Conservation (phyloP, 2,113 vertebrate species). For the Prietella phreatophila region DNA sequence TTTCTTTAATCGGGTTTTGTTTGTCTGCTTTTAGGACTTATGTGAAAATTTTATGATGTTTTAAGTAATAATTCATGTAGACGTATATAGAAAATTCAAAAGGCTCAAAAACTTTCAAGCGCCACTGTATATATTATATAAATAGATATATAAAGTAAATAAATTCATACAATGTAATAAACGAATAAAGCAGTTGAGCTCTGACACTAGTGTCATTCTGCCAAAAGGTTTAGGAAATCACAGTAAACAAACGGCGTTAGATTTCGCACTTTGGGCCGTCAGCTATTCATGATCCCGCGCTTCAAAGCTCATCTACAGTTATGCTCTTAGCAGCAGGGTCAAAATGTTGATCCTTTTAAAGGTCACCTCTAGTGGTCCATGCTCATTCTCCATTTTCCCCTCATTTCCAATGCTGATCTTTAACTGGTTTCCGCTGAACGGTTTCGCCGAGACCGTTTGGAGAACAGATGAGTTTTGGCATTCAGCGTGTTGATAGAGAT, state of each 20-base stretch:
- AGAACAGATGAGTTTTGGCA: not conserved
- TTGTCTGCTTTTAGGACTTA: no score
- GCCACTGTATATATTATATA: no score
- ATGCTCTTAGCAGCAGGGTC: not conserved
- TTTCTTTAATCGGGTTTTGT: no score
- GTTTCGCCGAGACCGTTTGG: not conserved
- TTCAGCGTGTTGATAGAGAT: not conserved
- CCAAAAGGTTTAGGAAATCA: not conserved
- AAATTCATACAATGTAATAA: no score
- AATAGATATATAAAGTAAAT: no score
- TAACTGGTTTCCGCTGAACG: not conserved
- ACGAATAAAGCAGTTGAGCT: not conserved
- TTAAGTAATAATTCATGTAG: no score
- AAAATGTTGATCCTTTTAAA: not conserved
- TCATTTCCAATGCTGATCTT: slow-evolving; percentile 8
- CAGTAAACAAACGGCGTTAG: not conserved
- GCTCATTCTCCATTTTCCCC: no score
- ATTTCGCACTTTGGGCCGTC: not conserved
- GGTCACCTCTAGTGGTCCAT: not conserved
- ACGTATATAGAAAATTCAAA: no score
- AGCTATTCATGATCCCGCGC: not conserved
- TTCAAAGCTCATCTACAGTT: not conserved
- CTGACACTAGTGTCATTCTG: not conserved
- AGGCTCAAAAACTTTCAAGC: no score
- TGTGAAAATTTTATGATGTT: no score